Base-by-base conservation (phyloP, 2,888 invertebrate species). In the Cephus rjabovi region DNA sequence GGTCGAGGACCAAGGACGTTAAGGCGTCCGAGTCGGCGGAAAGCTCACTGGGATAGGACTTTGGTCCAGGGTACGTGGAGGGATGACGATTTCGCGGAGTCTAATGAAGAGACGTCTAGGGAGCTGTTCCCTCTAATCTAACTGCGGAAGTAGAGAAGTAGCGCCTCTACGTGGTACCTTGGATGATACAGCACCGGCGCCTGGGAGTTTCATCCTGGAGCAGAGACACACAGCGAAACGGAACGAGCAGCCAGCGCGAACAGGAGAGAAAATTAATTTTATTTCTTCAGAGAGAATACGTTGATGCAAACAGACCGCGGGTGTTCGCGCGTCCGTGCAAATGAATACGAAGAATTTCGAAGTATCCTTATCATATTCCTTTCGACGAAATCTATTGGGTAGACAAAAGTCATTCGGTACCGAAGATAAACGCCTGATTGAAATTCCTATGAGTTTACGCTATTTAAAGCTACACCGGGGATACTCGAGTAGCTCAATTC, bases 91-190 rank as follows among this genome's bases (percentile, higher is more conserved):
- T 82, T 82, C 81, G 79, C 81, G 83, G 83, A 86, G 86, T 86
- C 89, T 90, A 89, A 90, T 89, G 89, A 90, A 90, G 88, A 84
- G 87, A 88, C 84, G 89, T 88, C 90, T 86, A 78, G 90, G 90
- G 90, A 90, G 89, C 87, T 85, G 85, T 89, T 89, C 80, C 84
- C 86, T 88, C 88, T 89, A 89, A 90, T 89, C 89, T 87, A 88
- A 87, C 89, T 87, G 85, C 83, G 83, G 85, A 85, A 86, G 84
- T 79, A 79, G 83, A 82, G 81, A 81, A 83, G 78, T 79, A 82
- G 77, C 82, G 77, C 12, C 71, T 79, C 80, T 84, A 84, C 84
- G 84, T 83, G 83, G 79, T 77, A 69, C 73, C 75, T 56, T 31
- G 78, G 73, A 80, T 83, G 83, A 84, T 82, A 80, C 81, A 81